Base-by-base conservation (phyloP, 2,888 invertebrate species). In the Antitype chi region DNA sequence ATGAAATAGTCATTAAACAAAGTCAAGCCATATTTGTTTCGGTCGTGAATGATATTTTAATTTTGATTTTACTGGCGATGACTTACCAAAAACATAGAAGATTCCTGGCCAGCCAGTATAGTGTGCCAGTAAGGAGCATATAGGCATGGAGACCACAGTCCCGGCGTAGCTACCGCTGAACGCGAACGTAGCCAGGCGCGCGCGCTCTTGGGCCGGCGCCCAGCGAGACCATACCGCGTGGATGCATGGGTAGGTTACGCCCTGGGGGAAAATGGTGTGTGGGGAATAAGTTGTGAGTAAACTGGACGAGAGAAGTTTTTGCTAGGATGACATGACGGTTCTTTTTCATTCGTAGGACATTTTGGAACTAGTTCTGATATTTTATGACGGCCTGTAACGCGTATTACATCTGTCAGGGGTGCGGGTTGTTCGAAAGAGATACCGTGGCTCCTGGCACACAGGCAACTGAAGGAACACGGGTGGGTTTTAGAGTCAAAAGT, bases 141-240 rank as follows among this genome's bases (percentile, higher is more conserved):
- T 92, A 0, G 98, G 98, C 98, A 99, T 98, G 0, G 98, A 97
- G 13, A 99, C 97, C 0, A 99, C 98, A 0, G 98, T 99, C 38
- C 99, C 99, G 0, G 98, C 98, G 94, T 98, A 98, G 91, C 98
- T 98, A 53, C 99, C 99, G 69, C 98, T 98, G 95, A 98, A 98
- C 0, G 98, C 98, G 83, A 99, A 97, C 0, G 98, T 98, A 0
- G 98, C 98, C 74, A 98, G 96, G 0, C 98, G 97, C 13, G 98
- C 98, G 67, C 98, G 97, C 92, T 99, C 98, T 60, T 97, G 91
- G 0, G 98, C 97, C 6, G 98, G 98, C 23, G 98, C 98, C 99
- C 99, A 99, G 74, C 97, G 97, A 0, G 98, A 97, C 98, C 98
- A 98, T 47, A 99, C 97, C 0, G 98, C 98, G 92, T 99, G 98